phyloP scores from a whole-genome alignment of 2,113 vertebrate genomes.

The Dicrurus megarhynchus region DNA sequence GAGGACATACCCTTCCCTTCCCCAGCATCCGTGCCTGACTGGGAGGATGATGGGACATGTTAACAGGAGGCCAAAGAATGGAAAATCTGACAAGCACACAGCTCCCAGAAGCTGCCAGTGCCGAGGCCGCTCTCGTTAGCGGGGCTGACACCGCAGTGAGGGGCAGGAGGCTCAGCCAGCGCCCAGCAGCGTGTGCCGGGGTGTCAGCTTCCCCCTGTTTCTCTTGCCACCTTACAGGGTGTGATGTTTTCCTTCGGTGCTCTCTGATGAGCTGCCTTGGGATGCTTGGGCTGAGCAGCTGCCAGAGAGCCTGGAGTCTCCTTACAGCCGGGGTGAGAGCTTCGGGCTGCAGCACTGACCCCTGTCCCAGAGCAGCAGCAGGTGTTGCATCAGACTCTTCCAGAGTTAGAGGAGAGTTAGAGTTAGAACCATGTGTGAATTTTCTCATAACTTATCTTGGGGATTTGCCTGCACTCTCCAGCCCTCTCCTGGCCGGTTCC shows the following conservation, averaged over 20 bases:
- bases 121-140: rapidly evolving
- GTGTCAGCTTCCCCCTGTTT: background rate
- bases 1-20: background rate
- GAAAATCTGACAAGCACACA: background rate
- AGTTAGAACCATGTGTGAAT: background rate
- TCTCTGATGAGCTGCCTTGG: background rate
- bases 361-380: background rate
- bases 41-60: background rate
- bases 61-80: background rate
- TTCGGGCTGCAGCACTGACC: background rate
- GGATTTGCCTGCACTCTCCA: background rate
- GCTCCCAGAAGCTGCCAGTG: rapidly evolving
- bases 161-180: background rate
- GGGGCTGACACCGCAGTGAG: background rate
- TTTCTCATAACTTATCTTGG: background rate
- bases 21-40: background rate
- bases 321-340: background rate
- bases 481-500: background rate
- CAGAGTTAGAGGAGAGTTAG: background rate
- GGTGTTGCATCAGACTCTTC: background rate
- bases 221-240: background rate
- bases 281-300: background rate
- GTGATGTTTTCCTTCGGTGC: slow-evolving; percentile 11
- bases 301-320: background rate
- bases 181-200: background rate